Percentiles rank a stretch among this genome's conserved stretches.
Evolutionary conservation across 2,888 invertebrate genomes (phyloP).

Genomic region (Eretmocerus hayati): DNA sequence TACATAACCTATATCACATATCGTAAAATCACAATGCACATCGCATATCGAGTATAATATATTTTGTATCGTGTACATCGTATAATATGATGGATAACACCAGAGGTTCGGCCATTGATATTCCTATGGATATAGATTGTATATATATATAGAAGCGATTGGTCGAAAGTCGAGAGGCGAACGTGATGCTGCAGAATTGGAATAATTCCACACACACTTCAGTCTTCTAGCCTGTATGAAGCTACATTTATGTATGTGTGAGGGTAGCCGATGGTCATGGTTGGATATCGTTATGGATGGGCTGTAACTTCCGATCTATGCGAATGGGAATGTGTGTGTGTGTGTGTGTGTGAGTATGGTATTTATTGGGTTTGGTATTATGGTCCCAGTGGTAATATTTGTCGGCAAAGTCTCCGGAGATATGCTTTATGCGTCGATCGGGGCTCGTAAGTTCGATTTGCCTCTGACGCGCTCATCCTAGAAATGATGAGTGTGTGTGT

Average conservation of each 20-base stretch:
- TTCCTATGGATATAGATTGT: neutral
- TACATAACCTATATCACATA: too few relatives aligned
- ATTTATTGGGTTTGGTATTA: too few relatives aligned
- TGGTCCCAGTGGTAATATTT: conserved; percentile 19
- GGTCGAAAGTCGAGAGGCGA: conserved; percentile 8
- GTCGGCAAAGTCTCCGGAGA: conserved; percentile 8
- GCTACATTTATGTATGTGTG: too few relatives aligned
- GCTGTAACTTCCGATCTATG: too few relatives aligned
- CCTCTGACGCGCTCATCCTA: neutral
- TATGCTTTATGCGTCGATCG: conserved; percentile 20
- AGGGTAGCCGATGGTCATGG: too few relatives aligned
- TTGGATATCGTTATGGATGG: too few relatives aligned
- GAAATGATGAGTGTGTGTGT: neutral
- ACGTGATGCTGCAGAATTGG: neutral
- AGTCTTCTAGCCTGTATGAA: too few relatives aligned
- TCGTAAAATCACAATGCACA: conserved; percentile 21
- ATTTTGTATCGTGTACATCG: too few relatives aligned
- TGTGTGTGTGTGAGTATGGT: too few relatives aligned
- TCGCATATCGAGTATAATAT: neutral
- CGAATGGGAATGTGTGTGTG: too few relatives aligned
- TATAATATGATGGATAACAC: neutral
- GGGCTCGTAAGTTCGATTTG: conserved; percentile 11
- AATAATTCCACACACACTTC: too few relatives aligned
- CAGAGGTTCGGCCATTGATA: neutral
- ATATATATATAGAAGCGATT: conserved; percentile 4